A percentile compares a stretch with the other conserved stretches of the same genome.
These are phyloP conservation scores for Irena cyanogastra DNA, from an alignment of 2,113 vertebrate genomes.

Conservation along the genomic window DNA sequence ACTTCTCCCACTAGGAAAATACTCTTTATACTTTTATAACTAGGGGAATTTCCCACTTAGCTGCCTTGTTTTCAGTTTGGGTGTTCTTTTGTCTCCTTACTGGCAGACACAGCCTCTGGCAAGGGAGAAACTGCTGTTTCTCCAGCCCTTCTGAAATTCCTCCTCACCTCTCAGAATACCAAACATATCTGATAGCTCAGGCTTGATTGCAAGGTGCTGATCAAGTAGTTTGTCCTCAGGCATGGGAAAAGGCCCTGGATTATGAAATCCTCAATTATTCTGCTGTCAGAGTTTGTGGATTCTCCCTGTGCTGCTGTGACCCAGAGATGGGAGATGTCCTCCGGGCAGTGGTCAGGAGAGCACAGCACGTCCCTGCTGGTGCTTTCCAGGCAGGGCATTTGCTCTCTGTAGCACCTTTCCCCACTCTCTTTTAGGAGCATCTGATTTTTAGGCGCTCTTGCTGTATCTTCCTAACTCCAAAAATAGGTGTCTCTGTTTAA, in stretches of 20 bases:
- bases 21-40: neutral
- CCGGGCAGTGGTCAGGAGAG: neutral
- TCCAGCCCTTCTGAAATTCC: neutral
- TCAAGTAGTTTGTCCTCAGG: neutral
- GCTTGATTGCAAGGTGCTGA: neutral
- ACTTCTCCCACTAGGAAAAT: neutral
- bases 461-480: slow-evolving; percentile 30
- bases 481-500: slow-evolving; percentile 47
- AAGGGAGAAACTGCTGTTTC: neutral
- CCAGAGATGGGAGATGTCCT: neutral
- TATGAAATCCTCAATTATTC: neutral
- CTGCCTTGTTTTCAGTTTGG: neutral
- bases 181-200: neutral
- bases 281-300: neutral
- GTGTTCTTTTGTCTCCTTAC: neutral
- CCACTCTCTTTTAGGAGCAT: neutral
- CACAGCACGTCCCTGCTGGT: neutral
- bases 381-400: neutral
- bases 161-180: neutral
- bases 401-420: neutral
- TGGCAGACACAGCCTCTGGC: neutral
- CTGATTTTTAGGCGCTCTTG: slow-evolving; percentile 6
- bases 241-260: neutral
- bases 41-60: neutral
- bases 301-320: neutral